Evolutionary conservation across 2,888 invertebrate genomes (phyloP).

Genomic region (Artemia sp.): DNA sequence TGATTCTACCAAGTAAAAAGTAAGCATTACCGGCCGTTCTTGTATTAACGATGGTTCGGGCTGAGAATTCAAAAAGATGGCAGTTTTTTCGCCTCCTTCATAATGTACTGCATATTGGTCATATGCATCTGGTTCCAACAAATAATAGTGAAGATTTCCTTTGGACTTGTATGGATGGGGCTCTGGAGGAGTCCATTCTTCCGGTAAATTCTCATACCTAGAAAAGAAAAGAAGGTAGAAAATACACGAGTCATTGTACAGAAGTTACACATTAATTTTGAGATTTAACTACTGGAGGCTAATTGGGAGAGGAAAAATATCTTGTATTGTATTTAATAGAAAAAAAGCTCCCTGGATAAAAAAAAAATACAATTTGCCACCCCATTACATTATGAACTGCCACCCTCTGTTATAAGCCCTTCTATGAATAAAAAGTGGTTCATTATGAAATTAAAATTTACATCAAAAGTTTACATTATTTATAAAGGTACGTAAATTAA

Average conservation of each 20-base stretch:
- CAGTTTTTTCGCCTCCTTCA: slow-evolving; percentile 60
- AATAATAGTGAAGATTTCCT: slow-evolving; percentile 77
- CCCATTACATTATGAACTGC: too few relatives aligned
- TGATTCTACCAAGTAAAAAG: background rate
- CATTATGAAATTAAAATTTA: too few relatives aligned
- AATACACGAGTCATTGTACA: slow-evolving; percentile 14
- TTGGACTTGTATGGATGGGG: slow-evolving; percentile 77
- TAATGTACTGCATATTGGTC: slow-evolving; percentile 74
- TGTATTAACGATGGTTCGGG: slow-evolving; percentile 69
- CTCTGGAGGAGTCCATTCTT: slow-evolving; percentile 80
- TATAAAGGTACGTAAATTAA: too few relatives aligned
- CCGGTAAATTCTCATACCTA: slow-evolving; percentile 67
- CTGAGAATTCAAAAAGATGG: slow-evolving; percentile 71
- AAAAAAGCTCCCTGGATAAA: too few relatives aligned
- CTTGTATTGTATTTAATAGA: too few relatives aligned
- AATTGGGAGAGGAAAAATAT: slow-evolving; percentile 15
- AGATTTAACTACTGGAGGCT: background rate
- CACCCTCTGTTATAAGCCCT: too few relatives aligned
- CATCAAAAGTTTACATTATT: too few relatives aligned
- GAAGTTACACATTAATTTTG: slow-evolving; percentile 20
- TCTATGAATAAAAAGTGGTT: too few relatives aligned
- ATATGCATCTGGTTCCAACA: slow-evolving; percentile 82
- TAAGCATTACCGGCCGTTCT: slow-evolving; percentile 50
- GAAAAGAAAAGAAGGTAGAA: slow-evolving; percentile 23
- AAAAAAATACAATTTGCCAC: too few relatives aligned